Evolutionary conservation across 2,113 vertebrate species (phyloP).

Genomic region (Trogon melanurus): DNA sequence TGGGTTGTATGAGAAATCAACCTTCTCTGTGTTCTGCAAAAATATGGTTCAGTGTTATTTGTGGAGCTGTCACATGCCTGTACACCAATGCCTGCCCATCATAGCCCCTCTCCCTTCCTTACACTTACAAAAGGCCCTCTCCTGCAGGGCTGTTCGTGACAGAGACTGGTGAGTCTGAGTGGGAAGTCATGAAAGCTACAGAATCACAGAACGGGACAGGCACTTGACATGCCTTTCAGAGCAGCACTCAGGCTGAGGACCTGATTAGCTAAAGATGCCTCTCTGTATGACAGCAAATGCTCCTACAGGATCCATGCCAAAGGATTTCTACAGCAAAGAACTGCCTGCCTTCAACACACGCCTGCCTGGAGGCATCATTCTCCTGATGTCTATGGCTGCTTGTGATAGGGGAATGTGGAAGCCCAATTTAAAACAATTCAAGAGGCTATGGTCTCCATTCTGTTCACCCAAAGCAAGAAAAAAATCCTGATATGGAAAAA

Average conservation of each 20-base stretch:
- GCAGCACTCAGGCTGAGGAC: background rate
- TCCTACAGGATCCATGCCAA: background rate
- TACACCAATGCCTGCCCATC: background rate
- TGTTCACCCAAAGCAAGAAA: background rate
- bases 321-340: background rate
- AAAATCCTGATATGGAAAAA: background rate
- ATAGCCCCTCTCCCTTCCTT: background rate
- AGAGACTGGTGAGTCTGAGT: background rate
- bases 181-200: background rate
- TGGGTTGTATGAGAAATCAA: slow-evolving; percentile 89
- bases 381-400: background rate
- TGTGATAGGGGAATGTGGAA: background rate
- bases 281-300: background rate
- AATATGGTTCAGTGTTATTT: background rate
- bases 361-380: background rate
- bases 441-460: background rate
- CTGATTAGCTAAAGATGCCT: background rate
- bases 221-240: background rate
- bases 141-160: background rate
- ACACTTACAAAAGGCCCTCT: background rate
- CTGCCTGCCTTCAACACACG: background rate
- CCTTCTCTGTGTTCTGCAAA: slow-evolving; percentile 82
- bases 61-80: background rate
- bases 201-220: background rate
- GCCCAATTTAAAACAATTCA: background rate